phyloP scores from a whole-genome alignment of 2,113 vertebrate genomes.

The Guaruba guarouba region DNA sequence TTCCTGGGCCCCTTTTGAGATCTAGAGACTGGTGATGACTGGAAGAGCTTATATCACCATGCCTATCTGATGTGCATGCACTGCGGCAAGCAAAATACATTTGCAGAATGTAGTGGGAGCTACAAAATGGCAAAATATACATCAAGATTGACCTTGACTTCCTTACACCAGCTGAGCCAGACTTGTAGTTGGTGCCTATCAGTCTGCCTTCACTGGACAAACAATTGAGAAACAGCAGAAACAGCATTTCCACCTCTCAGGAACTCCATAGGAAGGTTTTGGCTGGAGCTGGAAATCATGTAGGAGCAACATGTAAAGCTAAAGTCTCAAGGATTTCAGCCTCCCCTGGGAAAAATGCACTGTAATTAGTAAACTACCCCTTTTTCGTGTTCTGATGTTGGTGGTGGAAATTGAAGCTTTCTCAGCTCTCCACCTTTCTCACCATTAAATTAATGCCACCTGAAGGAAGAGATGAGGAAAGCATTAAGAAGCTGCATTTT shows the following conservation, averaged over 20 bases:
- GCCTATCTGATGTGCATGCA: not conserved
- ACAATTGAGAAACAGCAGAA: not conserved
- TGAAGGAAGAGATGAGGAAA: not conserved
- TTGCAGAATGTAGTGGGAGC: not conserved
- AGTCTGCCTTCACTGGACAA: not conserved
- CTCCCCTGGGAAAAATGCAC: not conserved
- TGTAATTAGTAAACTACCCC: not conserved
- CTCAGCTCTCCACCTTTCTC: not conserved
- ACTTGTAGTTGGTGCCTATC: not conserved
- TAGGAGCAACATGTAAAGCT: not conserved
- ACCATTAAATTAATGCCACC: not conserved
- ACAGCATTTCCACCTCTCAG: not conserved
- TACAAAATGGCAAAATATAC: not conserved
- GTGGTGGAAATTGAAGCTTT: not conserved
- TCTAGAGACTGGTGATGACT: not conserved
- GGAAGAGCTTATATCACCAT: accelerated
- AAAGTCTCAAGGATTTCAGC: not conserved
- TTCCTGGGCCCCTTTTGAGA: not conserved
- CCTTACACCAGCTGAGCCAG: not conserved
- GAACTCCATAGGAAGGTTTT: not conserved
- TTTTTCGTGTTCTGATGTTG: not conserved
- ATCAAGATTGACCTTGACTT: not conserved
- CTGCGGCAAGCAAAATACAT: accelerated
- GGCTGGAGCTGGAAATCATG: not conserved
- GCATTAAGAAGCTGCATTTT: not conserved